A percentile compares a stretch with the other conserved stretches of the same genome.
Conservation (phyloP, 2,888 invertebrate genomes). For the Drosophila ezoana region DNA sequence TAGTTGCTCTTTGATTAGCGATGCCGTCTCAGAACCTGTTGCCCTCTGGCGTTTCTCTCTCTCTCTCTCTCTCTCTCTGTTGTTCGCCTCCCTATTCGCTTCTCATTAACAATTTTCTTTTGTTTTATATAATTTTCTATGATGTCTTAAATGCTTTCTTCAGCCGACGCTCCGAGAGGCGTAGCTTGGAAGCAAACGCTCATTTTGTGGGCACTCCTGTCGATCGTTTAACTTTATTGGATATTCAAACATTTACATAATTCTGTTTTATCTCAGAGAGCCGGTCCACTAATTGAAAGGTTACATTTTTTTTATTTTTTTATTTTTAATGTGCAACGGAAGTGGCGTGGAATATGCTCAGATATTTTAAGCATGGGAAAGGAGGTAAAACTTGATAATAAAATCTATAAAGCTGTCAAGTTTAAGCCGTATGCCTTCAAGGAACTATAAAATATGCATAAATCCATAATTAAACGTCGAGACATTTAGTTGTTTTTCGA, state of each 20-base stretch:
- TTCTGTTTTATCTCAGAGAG: slow-evolving; percentile 1
- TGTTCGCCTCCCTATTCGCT: background rate
- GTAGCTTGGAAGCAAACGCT: slow-evolving; percentile 29
- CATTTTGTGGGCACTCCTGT: slow-evolving; percentile 25
- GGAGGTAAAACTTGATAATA: background rate
- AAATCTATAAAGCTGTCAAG: slow-evolving; percentile 26
- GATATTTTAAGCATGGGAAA: slow-evolving; percentile 13
- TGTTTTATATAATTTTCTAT: slow-evolving; percentile 35
- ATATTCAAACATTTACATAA: slow-evolving; percentile 40
- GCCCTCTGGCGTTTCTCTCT: slow-evolving; percentile 1
- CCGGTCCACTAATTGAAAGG: slow-evolving; percentile 49
- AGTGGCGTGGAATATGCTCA: slow-evolving; percentile 15
- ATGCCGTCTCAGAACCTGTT: slow-evolving; percentile 16
- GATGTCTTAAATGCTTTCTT: slow-evolving; percentile 28
- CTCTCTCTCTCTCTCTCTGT: background rate
- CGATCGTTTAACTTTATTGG: slow-evolving; percentile 22
- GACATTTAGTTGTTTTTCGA: background rate
- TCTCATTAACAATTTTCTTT: slow-evolving; percentile 12
- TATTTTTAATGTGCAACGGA: slow-evolving; percentile 47
- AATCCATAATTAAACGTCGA: background rate
- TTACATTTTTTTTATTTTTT: slow-evolving; percentile 15
- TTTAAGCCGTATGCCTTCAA: background rate
- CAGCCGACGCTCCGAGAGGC: slow-evolving; percentile 1
- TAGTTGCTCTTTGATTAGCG: slow-evolving; percentile 52
- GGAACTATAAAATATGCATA: background rate